Conservation (phyloP, 2,113 vertebrate species). For the Terrapene triunguis region DNA sequence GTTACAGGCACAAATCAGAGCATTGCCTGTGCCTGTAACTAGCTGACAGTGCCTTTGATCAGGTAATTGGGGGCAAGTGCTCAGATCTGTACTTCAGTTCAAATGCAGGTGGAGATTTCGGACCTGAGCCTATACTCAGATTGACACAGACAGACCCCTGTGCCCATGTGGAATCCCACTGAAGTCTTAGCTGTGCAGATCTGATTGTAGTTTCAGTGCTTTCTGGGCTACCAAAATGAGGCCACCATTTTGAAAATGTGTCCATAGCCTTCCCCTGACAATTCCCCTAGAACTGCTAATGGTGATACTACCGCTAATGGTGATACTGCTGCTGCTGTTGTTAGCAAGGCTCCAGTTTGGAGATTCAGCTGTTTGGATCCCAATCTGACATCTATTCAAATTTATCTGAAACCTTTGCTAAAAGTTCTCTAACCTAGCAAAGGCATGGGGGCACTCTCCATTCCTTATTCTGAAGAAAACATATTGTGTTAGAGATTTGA, state of each 20-base stretch:
- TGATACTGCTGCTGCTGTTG: not conserved
- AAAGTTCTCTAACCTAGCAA: not conserved
- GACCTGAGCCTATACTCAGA: not conserved
- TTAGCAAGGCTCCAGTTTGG: not conserved
- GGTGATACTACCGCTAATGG: not conserved
- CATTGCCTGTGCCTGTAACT: rapidly evolving
- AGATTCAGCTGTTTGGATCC: not conserved
- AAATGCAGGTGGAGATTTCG: not conserved
- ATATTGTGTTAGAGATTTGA: not conserved
- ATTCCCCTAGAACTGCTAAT: not conserved
- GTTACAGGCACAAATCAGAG: not conserved
- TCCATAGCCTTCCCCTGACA: not conserved
- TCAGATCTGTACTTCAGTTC: rapidly evolving
- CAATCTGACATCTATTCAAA: not conserved
- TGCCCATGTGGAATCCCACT: not conserved
- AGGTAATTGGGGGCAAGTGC: not conserved
- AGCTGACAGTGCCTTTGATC: not conserved
- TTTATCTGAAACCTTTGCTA: not conserved
- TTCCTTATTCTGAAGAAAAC: not conserved
- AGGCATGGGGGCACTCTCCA: not conserved
- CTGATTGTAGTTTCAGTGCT: not conserved
- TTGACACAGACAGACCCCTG: not conserved
- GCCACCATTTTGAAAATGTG: not conserved
- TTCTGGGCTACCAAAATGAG: not conserved
- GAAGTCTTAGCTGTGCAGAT: not conserved